A percentile compares a stretch with the other conserved stretches of the same genome.
phyloP scores from a whole-genome alignment of 2,797 vertebrate genomes.

The Psittacula derbiana region DNA sequence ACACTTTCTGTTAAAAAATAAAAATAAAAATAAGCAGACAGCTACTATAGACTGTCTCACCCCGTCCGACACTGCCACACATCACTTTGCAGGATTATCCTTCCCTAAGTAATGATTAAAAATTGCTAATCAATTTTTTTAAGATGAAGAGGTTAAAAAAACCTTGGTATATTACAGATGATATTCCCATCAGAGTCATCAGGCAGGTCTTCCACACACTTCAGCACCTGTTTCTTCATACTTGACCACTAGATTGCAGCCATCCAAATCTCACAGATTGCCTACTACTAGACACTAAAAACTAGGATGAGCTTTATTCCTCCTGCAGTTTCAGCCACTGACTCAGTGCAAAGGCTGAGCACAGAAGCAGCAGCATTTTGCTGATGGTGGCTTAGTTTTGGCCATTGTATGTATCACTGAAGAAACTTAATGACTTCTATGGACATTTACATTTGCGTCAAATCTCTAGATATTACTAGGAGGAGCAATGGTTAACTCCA shows the following conservation, averaged over 20 bases:
- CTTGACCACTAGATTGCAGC: neutral
- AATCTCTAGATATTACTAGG: neutral
- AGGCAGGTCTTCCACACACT: neutral
- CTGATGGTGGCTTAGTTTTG: neutral
- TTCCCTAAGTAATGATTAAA: neutral
- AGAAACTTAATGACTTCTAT: neutral
- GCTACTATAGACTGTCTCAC: neutral
- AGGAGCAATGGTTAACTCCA: neutral
- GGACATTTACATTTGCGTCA: constrained; percentile 1
- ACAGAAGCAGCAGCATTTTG: neutral
- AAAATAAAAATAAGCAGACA: neutral
- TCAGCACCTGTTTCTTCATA: neutral
- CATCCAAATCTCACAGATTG: neutral
- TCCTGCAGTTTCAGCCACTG: neutral
- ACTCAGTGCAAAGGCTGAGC: neutral
- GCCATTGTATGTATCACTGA: neutral
- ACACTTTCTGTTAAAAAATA: neutral
- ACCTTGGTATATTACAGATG: neutral
- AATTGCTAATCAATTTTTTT: neutral
- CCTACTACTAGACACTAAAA: neutral
- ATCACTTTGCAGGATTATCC: neutral
- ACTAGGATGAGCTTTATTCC: rapidly evolving
- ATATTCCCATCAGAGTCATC: neutral
- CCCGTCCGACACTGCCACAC: neutral
- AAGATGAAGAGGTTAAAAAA: neutral